Base-by-base conservation (phyloP, 1,140 invertebrate species). In the Bombus soroeensis region DNA sequence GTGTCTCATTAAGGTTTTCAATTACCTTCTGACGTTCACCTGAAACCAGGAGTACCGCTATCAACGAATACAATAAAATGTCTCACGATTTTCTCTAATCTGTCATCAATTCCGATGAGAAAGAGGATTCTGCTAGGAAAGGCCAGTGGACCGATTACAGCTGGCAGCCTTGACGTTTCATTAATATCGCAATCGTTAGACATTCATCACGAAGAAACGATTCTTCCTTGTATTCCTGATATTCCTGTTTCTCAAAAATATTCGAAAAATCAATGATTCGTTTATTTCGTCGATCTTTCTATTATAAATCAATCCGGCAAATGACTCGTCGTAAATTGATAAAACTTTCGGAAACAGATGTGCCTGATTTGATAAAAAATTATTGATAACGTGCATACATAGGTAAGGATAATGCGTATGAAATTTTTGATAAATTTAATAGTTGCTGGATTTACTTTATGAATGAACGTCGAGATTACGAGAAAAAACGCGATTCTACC, bases 41-140 rank as follows among this genome's bases (percentile, higher is more conserved):
- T 68, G 73, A 9, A 62, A 39, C 39, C 22, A 37, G 13, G 0
- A 25, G 39, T 74, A 47, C 71, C 64, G 81, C 41, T 57, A 53
- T 10, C 32, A 59, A 32, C 5, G 18, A 47, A 18, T 9, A 41
- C 59, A 77, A 76, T 53, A 32, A 59, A 43, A 5, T 70, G 37
- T 84, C 82, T 25, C 82, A 84, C 82, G 66, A 84, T 84, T 84
- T 79, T 71, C 82, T 71, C 28, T 77, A n/a, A 53, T 78, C 62
- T 39, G 34, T 70, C 53, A 59, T 37, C 64, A 79, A 78, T 59
- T 66, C 15, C 53, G 75, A 18, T 57, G 75, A 15, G 82, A 84
- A 83, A 34, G n/a, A 57, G 28, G 22, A 59, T n/a, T 71, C 75
- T 59, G 59, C 53, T 53, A 47, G 39, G 53, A 43, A 74, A 73